Conservation (phyloP, 2,113 vertebrate species). For the Chionis minor region DNA sequence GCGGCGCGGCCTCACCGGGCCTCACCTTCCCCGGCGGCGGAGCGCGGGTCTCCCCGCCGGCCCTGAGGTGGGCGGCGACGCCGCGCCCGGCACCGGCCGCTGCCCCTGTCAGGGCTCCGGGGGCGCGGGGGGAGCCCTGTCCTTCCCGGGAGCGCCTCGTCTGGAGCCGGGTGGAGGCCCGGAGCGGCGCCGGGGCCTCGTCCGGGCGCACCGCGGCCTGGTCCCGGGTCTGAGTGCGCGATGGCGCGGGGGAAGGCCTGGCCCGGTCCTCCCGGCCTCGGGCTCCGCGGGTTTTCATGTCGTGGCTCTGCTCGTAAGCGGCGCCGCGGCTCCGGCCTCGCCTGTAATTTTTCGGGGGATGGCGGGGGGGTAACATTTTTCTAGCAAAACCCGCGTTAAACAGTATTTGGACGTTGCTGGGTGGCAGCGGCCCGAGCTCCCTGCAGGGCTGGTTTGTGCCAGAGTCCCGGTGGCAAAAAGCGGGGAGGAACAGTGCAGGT, state of each 20-base stretch:
- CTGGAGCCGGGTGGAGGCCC: neutral
- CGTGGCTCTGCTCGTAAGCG: neutral
- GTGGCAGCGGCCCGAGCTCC: neutral
- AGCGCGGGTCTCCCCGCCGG: neutral
- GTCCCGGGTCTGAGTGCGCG: neutral
- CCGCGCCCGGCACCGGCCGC: neutral
- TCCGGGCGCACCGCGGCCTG: neutral
- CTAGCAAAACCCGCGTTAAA: neutral
- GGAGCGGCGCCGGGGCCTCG: neutral
- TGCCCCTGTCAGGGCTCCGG: neutral
- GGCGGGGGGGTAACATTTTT: neutral
- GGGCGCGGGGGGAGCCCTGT: neutral
- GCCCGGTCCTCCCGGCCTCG: neutral
- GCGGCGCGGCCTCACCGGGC: too few relatives aligned
- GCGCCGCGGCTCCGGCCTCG: neutral
- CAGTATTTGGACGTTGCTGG: rapidly evolving
- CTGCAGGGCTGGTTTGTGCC: rapidly evolving
- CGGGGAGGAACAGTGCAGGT: neutral
- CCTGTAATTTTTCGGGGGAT: neutral
- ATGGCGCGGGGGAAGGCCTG: neutral
- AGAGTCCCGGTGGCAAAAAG: rapidly evolving
- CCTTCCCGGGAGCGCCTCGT: neutral
- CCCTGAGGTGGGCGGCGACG: neutral
- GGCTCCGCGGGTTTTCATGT: too few relatives aligned
- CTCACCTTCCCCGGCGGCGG: neutral